Evolutionary conservation across 1,140 invertebrate genomes (phyloP).

Genomic region (Drosophila nebulosa): DNA sequence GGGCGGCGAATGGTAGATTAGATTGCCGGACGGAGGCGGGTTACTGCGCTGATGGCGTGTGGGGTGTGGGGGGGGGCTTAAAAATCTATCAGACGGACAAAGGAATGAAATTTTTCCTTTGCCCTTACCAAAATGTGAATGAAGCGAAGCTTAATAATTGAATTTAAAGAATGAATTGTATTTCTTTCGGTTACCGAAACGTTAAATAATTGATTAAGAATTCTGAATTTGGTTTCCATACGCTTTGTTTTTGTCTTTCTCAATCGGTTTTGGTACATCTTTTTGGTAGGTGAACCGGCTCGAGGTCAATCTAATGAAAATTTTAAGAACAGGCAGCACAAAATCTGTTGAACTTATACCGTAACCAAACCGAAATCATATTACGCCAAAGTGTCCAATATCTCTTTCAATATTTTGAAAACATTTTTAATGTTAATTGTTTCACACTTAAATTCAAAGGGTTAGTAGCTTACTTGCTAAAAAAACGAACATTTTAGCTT

Average conservation of each 20-base stretch:
- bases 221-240: not conserved
- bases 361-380: too few species aligned
- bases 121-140: not conserved
- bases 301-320: too few species aligned
- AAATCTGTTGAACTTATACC: too few species aligned
- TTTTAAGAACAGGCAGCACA: too few species aligned
- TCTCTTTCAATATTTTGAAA: too few species aligned
- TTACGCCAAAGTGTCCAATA: too few species aligned
- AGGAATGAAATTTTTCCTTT: not conserved
- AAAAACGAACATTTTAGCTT: not conserved
- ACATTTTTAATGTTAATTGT: not conserved
- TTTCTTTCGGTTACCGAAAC: too few species aligned
- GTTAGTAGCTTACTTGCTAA: not conserved
- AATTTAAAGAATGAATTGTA: not conserved
- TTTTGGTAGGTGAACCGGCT: too few species aligned
- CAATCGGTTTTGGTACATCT: too few species aligned
- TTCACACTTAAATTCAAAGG: not conserved
- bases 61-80: not conserved
- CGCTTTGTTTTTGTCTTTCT: too few species aligned
- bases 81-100: not conserved
- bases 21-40: not conserved
- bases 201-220: not conserved
- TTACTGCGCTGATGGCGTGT: not conserved
- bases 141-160: not conserved
- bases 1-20: slow-evolving; percentile 13